Conservation (phyloP, 35 echinoderm and acorn worm genomes). For the Diadema setosum region DNA sequence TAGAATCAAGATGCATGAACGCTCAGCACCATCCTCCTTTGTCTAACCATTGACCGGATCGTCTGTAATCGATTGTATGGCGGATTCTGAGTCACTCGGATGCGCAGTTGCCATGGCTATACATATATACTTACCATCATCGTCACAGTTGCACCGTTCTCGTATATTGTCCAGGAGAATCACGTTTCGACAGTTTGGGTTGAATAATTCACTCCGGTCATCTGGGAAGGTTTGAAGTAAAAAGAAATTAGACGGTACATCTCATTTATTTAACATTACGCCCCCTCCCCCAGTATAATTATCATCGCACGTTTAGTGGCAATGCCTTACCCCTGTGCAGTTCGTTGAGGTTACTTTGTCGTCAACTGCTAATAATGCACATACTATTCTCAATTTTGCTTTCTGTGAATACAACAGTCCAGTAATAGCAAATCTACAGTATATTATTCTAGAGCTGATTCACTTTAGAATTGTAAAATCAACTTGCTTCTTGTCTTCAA, state of each 20-base stretch:
- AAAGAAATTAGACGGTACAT: background rate
- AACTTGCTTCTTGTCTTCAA: too few species aligned
- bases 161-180: constrained; percentile 45
- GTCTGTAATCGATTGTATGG: too few species aligned
- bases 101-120: background rate
- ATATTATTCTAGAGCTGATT: too few species aligned
- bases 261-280: too few species aligned
- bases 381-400: background rate
- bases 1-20: too few species aligned
- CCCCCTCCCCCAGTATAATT: too few species aligned
- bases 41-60: too few species aligned
- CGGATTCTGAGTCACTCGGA: too few species aligned
- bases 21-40: too few species aligned
- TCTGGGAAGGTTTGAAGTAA: background rate
- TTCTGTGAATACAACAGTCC: too few species aligned
- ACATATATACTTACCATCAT: constrained; percentile 44
- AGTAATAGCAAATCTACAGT: too few species aligned
- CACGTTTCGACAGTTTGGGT: constrained; percentile 56
- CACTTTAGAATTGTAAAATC: too few species aligned
- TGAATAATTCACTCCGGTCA: constrained; percentile 49
- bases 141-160: constrained; percentile 35
- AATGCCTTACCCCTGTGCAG: background rate
- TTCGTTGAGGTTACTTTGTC: background rate
- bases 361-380: background rate
- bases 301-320: background rate